These are phyloP conservation scores for Phalera bucephala DNA, from an alignment of 2,888 invertebrate species.

Conservation along the genomic window DNA sequence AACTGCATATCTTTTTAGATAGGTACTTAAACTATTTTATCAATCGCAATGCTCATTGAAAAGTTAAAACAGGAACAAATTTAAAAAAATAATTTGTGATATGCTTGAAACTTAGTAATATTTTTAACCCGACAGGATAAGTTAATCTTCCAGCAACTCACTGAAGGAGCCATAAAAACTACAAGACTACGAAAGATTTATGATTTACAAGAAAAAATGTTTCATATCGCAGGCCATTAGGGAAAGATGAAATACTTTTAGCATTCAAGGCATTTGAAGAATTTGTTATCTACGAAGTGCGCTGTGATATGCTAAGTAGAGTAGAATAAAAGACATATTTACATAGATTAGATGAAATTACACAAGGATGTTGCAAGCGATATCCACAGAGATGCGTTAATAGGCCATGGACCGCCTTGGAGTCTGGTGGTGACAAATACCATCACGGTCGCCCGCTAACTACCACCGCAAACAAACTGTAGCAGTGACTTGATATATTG, in stretches of 20 bases:
- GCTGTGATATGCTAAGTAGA: slow-evolving; percentile 42
- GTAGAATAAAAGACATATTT: slow-evolving; percentile 39
- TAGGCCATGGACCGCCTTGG: slow-evolving; percentile 43
- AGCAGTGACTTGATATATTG: slow-evolving; percentile 40
- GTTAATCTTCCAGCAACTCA: slow-evolving; percentile 15
- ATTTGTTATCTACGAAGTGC: slow-evolving; percentile 43
- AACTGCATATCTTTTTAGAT: slow-evolving; percentile 21
- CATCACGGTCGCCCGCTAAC: slow-evolving; percentile 26
- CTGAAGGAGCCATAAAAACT: slow-evolving; percentile 24
- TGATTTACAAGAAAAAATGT: slow-evolving; percentile 41
- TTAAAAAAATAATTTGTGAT: neutral
- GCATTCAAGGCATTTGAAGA: slow-evolving; percentile 12
- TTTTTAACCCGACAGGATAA: slow-evolving; percentile 13
- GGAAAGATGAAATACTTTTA: slow-evolving; percentile 25
- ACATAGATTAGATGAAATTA: slow-evolving; percentile 47
- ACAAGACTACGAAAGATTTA: slow-evolving; percentile 33
- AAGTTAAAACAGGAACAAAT: neutral
- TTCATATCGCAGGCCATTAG: slow-evolving; percentile 30
- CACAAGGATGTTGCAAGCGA: slow-evolving; percentile 46
- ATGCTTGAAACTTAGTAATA: slow-evolving; percentile 1
- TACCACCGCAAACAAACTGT: slow-evolving; percentile 24
- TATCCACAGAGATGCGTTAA: slow-evolving; percentile 53
- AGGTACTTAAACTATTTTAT: slow-evolving; percentile 22
- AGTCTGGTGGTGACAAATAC: slow-evolving; percentile 39
- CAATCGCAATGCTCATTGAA: slow-evolving; percentile 25